Base-by-base conservation (phyloP, 2,888 invertebrate genomes). In the Limnephilus marmoratus region DNA sequence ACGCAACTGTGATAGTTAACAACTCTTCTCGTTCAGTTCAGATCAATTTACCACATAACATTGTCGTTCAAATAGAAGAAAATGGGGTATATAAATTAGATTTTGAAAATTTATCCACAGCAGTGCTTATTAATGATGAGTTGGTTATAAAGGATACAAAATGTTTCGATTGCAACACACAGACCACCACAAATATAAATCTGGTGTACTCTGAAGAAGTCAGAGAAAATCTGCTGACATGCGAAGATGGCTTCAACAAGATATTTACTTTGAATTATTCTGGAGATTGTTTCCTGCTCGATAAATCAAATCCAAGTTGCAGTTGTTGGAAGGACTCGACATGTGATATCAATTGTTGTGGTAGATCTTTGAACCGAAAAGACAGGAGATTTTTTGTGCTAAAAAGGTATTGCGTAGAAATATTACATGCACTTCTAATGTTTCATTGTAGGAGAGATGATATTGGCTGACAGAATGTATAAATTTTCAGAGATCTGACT, bases 1-100 rank as follows among this genome's bases (percentile, higher is more conserved):
- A 96, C 94, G 95, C 96, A n/a, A 96, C 96, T n/a, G 95, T 96
- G 31, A 95, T 95, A 85, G 95, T 96, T 92, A 95, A 96, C 94
- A 95, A 95, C 94, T 94, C 94, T 53, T 94, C 94, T 92, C 94
- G 94, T 13, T 94, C 94, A 90, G 94, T 96, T 92, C 94, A 94
- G 11, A 94, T 96, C 24, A 53, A 90, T 53, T 53, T 90, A n/a
- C 90, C 90, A 24, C 68, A 37, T 3, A 90, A 85, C 9, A 90
- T 68, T n/a, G 29, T 34, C 3, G 53, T 90, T 37, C 29, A 90
- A 37, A 90, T 90, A 29, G 85, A 90, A 68, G 85, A 90, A 24
- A 91, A 94, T n/a, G 90, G 90, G 24, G n/a, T n/a, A 1, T 90
- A 90, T 41, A 53, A 90, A 68, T 94, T 82, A 18, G 18, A 49